Conservation (phyloP, 2,113 vertebrate species). For the Xiphorhynchus elegans region DNA sequence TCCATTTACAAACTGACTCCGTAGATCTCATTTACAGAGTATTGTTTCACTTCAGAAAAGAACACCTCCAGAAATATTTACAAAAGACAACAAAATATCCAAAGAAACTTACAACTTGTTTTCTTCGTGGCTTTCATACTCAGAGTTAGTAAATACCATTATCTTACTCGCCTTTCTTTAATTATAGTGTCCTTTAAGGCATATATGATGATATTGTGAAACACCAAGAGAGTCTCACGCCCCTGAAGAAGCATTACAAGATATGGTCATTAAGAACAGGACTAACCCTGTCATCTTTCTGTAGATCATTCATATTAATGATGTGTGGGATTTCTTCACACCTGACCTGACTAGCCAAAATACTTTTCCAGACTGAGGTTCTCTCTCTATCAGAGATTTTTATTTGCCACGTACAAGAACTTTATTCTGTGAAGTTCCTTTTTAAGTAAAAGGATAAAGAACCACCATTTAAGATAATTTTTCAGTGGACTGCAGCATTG, state of each 20-base stretch:
- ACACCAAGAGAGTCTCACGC: neutral
- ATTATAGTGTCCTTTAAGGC: neutral
- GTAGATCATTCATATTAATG: neutral
- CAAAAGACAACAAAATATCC: neutral
- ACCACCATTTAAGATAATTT: neutral
- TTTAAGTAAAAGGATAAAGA: neutral
- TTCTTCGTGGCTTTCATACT: neutral
- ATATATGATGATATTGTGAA: neutral
- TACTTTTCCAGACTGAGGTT: neutral
- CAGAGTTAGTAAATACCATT: neutral
- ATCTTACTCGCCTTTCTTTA: neutral
- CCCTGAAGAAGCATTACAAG: neutral
- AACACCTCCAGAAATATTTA: neutral
- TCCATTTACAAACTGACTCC: neutral
- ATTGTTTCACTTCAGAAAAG: neutral
- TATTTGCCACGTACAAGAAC: neutral
- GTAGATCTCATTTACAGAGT: neutral
- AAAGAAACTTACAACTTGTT: neutral
- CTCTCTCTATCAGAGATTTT: neutral
- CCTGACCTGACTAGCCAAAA: neutral
- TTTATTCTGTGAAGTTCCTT: neutral
- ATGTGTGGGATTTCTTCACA: neutral
- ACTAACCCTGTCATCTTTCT: neutral
- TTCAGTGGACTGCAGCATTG: neutral
- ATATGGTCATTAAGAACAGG: neutral